Base-by-base conservation (phyloP, 2,113 vertebrate genomes). In the Chaetodon trifascialis region DNA sequence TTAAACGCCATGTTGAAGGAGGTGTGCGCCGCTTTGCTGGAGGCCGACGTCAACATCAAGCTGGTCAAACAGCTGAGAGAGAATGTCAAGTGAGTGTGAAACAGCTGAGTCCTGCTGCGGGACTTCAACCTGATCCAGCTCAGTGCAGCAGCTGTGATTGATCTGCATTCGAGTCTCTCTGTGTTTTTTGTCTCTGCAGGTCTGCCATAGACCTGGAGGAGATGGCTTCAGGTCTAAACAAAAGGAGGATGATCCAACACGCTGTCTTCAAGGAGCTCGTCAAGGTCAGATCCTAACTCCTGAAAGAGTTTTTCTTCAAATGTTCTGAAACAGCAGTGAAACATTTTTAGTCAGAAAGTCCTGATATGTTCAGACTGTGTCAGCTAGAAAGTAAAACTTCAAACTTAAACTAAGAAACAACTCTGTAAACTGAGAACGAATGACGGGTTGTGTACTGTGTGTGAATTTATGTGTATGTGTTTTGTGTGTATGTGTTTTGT, bases 161-260 rank as follows among this genome's bases (percentile, higher is more conserved):
- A 66, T 5, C 17, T 40, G 38, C 38, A 1, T 4, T n/a, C 3
- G 1, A 30, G 3, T 30, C 25, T 40, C 42, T 19, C 3, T 49
- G 42, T 64, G 70, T 5, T 25, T 11, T 52, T 6, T 71, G 56
- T 86, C 40, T 44, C 59, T 73, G 63, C 71, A 99, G 98, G 93
- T 96, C 97, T 70, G 98, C 98, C 89, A 99, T 99, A 92, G 98
- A 99, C 92, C 96, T 99, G 91, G 98, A 99, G 94, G 98, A 99
- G 90, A 99, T 99, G 98, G 98, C 98, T 16, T 99, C 98, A 72
- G 98, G 98, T 75, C 96, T 99, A 84, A 99, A 99, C 95, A 99
- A 99, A 94, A 97, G 98, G 83, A 97, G 98, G 95, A 99, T 99
- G 98, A 99, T 99, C 86, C 98, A 99, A 88, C 98, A 99, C 83